phyloP scores from a whole-genome alignment of 2,113 vertebrate species.

The Chloebia gouldiae region DNA sequence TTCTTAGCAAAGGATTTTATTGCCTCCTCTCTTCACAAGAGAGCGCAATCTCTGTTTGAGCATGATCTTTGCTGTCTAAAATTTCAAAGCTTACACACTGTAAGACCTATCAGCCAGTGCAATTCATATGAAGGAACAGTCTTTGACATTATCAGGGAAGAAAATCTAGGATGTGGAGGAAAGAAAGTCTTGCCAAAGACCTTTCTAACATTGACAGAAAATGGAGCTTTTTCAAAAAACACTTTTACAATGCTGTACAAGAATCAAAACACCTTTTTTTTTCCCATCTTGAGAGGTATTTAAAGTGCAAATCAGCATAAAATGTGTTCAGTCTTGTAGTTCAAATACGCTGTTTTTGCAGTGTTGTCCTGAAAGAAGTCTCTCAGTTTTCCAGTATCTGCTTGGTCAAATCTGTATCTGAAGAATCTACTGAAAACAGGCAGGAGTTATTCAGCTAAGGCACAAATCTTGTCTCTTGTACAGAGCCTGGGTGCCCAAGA shows the following conservation, averaged over 20 bases:
- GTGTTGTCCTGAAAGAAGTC: not conserved
- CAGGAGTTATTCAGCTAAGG: not conserved
- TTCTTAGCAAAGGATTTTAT: slow-evolving; percentile 12
- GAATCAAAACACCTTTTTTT: not conserved
- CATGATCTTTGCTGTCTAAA: fast-evolving
- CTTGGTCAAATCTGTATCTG: not conserved
- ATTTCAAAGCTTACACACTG: not conserved
- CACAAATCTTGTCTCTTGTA: not conserved
- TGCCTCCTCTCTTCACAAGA: not conserved
- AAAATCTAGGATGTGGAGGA: not conserved
- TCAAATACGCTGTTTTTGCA: not conserved
- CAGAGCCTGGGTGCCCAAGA: not conserved
- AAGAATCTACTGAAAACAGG: not conserved
- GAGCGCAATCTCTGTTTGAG: not conserved
- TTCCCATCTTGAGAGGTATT: not conserved
- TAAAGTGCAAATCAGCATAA: not conserved
- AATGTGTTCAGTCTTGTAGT: not conserved
- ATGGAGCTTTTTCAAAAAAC: not conserved
- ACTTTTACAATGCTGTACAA: not conserved
- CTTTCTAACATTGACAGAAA: not conserved
- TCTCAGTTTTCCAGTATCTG: not conserved
- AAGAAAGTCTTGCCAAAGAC: not conserved
- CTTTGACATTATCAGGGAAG: not conserved
- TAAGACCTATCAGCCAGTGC: not conserved
- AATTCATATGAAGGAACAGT: not conserved